Evolutionary conservation across 2,888 invertebrate genomes (phyloP).

Genomic region (Orthonychiurus folsomi): DNA sequence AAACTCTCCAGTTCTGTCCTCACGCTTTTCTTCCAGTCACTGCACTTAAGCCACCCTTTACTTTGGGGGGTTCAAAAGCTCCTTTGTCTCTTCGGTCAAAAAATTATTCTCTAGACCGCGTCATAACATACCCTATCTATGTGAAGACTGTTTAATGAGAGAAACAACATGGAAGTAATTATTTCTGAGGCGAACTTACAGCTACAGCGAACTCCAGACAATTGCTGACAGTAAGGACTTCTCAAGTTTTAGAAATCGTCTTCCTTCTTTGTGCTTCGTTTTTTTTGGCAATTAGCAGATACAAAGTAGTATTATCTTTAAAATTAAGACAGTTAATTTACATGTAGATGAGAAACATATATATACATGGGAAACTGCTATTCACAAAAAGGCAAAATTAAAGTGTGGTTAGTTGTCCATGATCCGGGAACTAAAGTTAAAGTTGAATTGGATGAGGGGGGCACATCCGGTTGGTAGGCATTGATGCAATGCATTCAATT

Average conservation of each 20-base stretch:
- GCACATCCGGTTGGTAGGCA: neutral
- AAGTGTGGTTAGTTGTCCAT: neutral
- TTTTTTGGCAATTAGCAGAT: too few relatives aligned
- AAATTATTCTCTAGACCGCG: neutral
- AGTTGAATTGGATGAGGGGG: neutral
- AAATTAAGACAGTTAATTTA: neutral
- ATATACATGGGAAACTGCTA: too few relatives aligned
- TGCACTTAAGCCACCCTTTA: neutral
- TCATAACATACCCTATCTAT: neutral
- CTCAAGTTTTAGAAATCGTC: too few relatives aligned
- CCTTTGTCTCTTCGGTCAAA: neutral
- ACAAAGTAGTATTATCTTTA: too few relatives aligned
- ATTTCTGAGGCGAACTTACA: too few relatives aligned
- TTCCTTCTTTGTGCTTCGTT: too few relatives aligned
- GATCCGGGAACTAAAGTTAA: neutral
- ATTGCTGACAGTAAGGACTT: too few relatives aligned
- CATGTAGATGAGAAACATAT: neutral
- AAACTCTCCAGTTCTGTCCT: neutral
- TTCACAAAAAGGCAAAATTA: neutral
- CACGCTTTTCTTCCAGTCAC: neutral
- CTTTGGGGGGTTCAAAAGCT: neutral
- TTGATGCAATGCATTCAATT: neutral
- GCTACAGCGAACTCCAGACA: too few relatives aligned
- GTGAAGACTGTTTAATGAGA: too few relatives aligned
- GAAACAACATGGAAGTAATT: too few relatives aligned